Evolutionary conservation across 2,113 vertebrate genomes (phyloP).

Genomic region (Axis porcinus): DNA sequence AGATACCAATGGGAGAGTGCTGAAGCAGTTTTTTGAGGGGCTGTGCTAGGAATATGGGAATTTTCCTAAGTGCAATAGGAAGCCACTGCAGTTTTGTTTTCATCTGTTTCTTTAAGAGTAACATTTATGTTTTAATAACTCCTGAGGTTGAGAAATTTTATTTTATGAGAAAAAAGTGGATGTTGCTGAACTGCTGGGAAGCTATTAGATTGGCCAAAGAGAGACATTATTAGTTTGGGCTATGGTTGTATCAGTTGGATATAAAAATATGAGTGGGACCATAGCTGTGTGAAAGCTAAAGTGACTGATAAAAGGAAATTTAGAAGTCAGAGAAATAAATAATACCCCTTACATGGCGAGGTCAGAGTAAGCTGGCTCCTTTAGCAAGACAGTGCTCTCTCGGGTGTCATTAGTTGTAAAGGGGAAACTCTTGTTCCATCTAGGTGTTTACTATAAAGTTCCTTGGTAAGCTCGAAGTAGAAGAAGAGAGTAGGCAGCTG

Average conservation of each 20-base stretch:
- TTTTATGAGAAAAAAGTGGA: neutral
- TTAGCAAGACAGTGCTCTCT: neutral
- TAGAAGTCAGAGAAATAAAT: neutral
- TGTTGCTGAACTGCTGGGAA: neutral
- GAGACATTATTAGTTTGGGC: neutral
- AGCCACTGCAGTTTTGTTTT: neutral
- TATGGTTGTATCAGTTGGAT: neutral
- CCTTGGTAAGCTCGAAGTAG: neutral
- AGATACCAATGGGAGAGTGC: rapidly evolving
- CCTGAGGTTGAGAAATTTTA: rapidly evolving
- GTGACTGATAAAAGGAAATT: too few relatives aligned
- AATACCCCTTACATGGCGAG: neutral
- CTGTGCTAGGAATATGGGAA: neutral
- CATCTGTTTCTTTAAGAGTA: neutral
- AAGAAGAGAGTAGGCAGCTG: neutral
- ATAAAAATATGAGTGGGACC: neutral
- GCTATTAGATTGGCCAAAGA: neutral
- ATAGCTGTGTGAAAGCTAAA: neutral
- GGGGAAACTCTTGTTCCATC: neutral
- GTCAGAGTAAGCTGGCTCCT: neutral
- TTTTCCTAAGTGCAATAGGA: neutral
- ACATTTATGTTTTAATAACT: neutral
- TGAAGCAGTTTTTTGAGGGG: neutral
- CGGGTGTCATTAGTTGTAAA: neutral
- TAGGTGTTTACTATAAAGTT: neutral